phyloP scores from a whole-genome alignment of 2,113 vertebrate species.

The Tragelaphus imberbis region DNA sequence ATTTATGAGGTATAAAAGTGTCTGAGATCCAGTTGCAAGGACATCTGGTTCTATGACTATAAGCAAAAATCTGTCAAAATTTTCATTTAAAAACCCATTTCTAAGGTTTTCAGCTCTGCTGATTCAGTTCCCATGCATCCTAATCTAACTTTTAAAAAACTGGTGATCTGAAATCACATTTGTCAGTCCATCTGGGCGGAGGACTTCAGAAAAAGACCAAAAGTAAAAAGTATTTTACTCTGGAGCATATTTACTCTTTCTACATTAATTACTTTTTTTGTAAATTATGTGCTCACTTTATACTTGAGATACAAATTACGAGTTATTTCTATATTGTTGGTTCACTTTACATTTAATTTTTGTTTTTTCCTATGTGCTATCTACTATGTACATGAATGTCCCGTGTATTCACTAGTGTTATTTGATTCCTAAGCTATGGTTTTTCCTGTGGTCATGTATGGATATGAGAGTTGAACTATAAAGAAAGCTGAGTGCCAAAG shows the following conservation, averaged over 20 bases:
- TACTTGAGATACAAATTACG: background rate
- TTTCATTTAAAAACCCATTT: conserved; percentile 23
- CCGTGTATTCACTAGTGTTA: background rate
- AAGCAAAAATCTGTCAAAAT: background rate
- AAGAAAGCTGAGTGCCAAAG: background rate
- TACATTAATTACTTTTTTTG: background rate
- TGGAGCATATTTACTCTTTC: background rate
- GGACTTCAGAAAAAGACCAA: background rate
- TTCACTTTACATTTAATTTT: background rate
- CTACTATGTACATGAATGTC: background rate
- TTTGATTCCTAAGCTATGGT: background rate
- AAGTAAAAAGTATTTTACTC: background rate
- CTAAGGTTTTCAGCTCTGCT: background rate
- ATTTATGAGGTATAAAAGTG: conserved; percentile 50
- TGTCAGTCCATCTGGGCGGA: background rate
- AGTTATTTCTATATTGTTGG: background rate
- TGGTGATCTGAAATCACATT: background rate
- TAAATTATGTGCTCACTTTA: background rate
- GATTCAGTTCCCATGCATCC: background rate
- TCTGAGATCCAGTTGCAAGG: background rate
- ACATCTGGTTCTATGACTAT: background rate
- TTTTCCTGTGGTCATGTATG: background rate
- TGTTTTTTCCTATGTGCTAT: background rate
- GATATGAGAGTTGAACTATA: background rate
- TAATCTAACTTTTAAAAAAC: background rate